Conservation (phyloP, 2,797 vertebrate species). For the Euthynnus affinis region DNA sequence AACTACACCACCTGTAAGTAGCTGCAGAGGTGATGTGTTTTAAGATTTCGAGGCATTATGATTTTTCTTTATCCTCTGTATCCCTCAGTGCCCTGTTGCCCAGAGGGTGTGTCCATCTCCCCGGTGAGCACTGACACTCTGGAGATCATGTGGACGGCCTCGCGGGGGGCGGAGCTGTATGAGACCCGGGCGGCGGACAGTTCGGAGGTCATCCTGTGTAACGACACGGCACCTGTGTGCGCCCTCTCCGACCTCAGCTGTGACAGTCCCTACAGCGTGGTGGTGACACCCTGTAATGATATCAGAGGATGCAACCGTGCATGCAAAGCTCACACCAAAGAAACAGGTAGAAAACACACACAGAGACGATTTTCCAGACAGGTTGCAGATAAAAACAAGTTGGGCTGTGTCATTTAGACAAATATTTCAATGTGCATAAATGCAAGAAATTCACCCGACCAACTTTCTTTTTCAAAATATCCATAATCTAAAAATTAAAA, state of each 20-base stretch:
- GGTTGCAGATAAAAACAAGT: too few relatives aligned
- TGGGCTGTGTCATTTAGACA: too few relatives aligned
- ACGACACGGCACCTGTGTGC: conserved; percentile 89
- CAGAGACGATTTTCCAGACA: background rate
- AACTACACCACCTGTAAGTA: conserved; percentile 91
- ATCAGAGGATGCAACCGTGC: conserved; percentile 86
- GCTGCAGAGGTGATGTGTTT: background rate
- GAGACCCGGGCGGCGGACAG: conserved; percentile 84
- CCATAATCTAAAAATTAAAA: too few relatives aligned
- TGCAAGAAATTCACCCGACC: too few relatives aligned
- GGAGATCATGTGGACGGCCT: conserved; percentile 87
- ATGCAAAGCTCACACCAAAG: conserved; percentile 79
- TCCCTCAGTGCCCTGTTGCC: conserved; percentile 93
- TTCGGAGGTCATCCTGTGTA: conserved; percentile 83
- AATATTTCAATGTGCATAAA: too few relatives aligned
- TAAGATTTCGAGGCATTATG: background rate
- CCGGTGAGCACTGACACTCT: conserved; percentile 87
- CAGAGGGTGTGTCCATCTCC: conserved; percentile 81
- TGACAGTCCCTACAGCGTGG: conserved; percentile 86
- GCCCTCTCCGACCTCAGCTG: conserved; percentile 91
- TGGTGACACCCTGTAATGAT: conserved; percentile 90
- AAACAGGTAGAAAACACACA: conserved; percentile 86
- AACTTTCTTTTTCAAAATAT: too few relatives aligned
- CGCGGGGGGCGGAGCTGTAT: conserved; percentile 91
- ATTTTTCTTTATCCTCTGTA: background rate